Base-by-base conservation (phyloP, 2,888 invertebrate species). In the Chaetoderma sp. region DNA sequence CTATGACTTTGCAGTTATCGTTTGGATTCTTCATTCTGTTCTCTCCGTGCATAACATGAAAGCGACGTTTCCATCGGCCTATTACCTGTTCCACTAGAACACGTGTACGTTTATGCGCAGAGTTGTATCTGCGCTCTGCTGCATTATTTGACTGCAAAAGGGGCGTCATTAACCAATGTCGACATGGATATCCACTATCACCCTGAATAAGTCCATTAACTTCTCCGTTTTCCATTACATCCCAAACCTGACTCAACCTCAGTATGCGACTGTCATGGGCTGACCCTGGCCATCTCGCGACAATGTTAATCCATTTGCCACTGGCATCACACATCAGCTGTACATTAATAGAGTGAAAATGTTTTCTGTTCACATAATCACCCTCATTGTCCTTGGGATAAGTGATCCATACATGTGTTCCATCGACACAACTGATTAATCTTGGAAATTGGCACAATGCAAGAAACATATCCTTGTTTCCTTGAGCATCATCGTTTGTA, bases 341-440 rank as follows among this genome's bases (percentile, higher is more conserved):
- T 4, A 67, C 50, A 49, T 78, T 79, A 0, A 79, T 68, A 0
- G 78, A 71, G 57, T 76, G 74, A 45, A 33, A 71, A 1, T 55
- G 27, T 64, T 79, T 78, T 36, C 73, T 54, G 30, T 63, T 69
- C 0, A 75, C 69, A 63, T 62, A 78, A 1, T 54, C 39, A 0
- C 39, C 13, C 47, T 72, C 68, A 52, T 72, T 27, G 23, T 39
- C 42, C 6, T n/a, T 27, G 2, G 71, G 70, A 5, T 73, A 42
- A 36, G 62, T 55, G 2, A 77, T 77, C 4, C 67, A 56, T 21
- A 71, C 44, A 8, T 78, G 77, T 13, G 73, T 74, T 0, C 77
- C 74, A 47, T 78, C 78, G 4, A 76, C 58, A 18, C 63, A 57
- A 25, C 76, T 77, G 23, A 78, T 60, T 5, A 75, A 63, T n/a